Conservation (phyloP, 1,140 invertebrate species). For the Berghia stephanieae region DNA sequence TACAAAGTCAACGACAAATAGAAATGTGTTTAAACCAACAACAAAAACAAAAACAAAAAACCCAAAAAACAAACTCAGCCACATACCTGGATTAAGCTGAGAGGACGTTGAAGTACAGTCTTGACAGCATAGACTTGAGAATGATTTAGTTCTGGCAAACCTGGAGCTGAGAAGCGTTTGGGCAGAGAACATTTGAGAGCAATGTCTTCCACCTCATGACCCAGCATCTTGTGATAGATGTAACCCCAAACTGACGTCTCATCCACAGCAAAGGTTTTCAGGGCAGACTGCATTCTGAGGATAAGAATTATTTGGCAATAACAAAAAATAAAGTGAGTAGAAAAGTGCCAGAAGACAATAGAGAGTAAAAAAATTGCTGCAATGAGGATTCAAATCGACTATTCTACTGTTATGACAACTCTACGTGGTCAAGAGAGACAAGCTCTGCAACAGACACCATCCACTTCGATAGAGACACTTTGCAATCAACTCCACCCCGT, state of each 20-base stretch:
- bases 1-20: too few species aligned
- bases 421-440: too few species aligned
- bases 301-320: neutral
- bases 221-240: slow-evolving; percentile 95
- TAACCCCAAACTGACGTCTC: slow-evolving; percentile 96
- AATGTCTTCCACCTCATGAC: slow-evolving; percentile 97
- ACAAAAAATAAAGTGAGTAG: neutral
- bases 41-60: too few species aligned
- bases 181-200: slow-evolving; percentile 83
- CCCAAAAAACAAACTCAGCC: neutral
- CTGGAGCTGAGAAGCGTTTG: slow-evolving; percentile 96
- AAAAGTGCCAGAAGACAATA: neutral
- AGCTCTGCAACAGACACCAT: too few species aligned
- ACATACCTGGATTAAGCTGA: slow-evolving; percentile 91
- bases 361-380: too few species aligned
- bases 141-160: slow-evolving; percentile 95
- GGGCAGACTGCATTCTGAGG: slow-evolving; percentile 90
- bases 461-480: too few species aligned
- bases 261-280: slow-evolving; percentile 95
- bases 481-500: too few species aligned
- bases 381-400: too few species aligned
- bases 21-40: too few species aligned
- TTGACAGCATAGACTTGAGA: slow-evolving; percentile 99
- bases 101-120: slow-evolving; percentile 94
- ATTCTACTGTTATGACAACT: too few species aligned